Percentiles rank a stretch among this genome's conserved stretches.
phyloP scores from a whole-genome alignment of 1,140 invertebrate species.

The Cyclargus thomasi region DNA sequence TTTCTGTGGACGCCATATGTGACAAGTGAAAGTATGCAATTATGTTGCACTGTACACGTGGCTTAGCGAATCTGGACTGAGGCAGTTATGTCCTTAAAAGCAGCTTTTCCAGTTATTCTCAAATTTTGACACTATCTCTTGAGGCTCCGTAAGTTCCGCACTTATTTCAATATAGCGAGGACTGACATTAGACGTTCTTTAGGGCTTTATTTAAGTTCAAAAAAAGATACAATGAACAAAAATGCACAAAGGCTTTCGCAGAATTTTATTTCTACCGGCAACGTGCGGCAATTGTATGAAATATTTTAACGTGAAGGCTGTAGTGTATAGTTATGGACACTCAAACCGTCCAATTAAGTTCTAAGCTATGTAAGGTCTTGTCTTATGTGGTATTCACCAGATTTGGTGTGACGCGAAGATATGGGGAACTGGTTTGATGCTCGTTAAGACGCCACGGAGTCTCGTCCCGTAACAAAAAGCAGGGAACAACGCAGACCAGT shows the following conservation, averaged over 20 bases:
- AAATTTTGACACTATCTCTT: background rate
- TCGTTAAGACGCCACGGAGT: slow-evolving; percentile 65
- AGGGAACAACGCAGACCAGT: slow-evolving; percentile 52
- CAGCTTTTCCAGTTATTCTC: background rate
- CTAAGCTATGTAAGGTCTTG: slow-evolving; percentile 14
- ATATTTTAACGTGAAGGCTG: no score
- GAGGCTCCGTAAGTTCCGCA: no score
- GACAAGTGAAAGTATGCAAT: slow-evolving; percentile 60
- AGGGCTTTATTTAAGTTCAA: no score
- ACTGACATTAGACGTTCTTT: no score
- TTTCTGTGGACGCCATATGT: slow-evolving; percentile 39
- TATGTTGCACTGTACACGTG: slow-evolving; percentile 17
- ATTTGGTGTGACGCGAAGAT: slow-evolving; percentile 63
- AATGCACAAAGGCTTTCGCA: no score
- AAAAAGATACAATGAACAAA: no score
- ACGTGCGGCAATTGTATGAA: no score
- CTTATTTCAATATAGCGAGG: no score
- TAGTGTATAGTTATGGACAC: background rate
- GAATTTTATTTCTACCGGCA: no score
- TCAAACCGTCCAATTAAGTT: background rate
- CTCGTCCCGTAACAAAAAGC: slow-evolving; percentile 67
- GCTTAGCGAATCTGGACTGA: background rate
- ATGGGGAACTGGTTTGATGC: slow-evolving; percentile 67
- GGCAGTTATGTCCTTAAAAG: background rate
- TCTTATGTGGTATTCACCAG: slow-evolving; percentile 54